Conservation (phyloP, 2,888 invertebrate genomes). For the Drosophila diplacantha region DNA sequence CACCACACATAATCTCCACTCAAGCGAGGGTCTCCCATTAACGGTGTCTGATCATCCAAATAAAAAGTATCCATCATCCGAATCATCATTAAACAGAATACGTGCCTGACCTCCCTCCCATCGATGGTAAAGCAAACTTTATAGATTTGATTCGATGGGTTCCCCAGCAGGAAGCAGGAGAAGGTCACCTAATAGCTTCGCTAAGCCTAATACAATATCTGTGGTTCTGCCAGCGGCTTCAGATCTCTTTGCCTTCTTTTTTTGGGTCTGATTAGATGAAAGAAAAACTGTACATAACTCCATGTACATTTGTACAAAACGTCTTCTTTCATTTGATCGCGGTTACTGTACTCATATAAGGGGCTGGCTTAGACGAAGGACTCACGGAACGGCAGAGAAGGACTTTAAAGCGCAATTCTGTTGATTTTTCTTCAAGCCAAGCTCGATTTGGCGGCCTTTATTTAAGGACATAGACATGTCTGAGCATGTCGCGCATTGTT, state of each 20-base stretch:
- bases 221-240: conserved; percentile 12
- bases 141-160: conserved; percentile 22
- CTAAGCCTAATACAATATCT: conserved; percentile 7
- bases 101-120: not conserved
- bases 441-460: not conserved
- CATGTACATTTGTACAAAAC: no score
- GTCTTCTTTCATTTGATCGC: conserved; percentile 5
- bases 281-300: not conserved
- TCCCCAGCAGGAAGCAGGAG: not conserved
- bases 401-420: not conserved
- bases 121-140: conserved; percentile 20
- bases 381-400: conserved; percentile 21
- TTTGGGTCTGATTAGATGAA: conserved; percentile 7
- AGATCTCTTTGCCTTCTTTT: conserved; percentile 34
- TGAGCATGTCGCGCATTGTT: not conserved
- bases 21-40: conserved; percentile 32
- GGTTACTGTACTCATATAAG: conserved; percentile 1
- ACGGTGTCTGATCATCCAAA: conserved; percentile 39
- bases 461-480: not conserved
- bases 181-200: conserved; percentile 15
- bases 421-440: not conserved
- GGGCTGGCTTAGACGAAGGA: conserved; percentile 19
- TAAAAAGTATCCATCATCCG: not conserved
- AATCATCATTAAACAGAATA: conserved; percentile 1
- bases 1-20: conserved; percentile 2